These are phyloP conservation scores for Zaprionus camerounensis DNA, from an alignment of 1,140 invertebrate genomes.

Conservation along the genomic window DNA sequence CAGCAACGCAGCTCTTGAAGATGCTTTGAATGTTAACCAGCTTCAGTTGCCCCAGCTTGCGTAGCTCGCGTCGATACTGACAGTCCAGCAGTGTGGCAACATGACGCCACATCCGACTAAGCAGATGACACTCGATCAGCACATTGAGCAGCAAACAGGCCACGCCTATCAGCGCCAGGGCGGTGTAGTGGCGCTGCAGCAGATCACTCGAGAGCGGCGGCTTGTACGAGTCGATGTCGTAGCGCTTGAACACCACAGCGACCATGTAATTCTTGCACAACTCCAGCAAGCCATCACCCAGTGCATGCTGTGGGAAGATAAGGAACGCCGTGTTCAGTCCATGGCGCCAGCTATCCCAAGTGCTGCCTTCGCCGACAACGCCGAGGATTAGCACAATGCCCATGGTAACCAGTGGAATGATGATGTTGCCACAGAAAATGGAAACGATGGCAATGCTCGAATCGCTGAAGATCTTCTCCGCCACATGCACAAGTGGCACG, in stretches of 20 bases:
- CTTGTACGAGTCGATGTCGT: conserved; percentile 88
- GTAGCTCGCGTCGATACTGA: conserved; percentile 50
- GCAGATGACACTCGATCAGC: conserved; percentile 85
- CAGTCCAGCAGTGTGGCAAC: conserved; percentile 49
- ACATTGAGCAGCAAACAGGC: conserved; percentile 86
- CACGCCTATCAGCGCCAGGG: conserved; percentile 85
- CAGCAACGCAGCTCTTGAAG: conserved; percentile 64
- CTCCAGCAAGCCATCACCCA: conserved; percentile 87
- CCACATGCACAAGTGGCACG: conserved; percentile 85
- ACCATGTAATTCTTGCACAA: conserved; percentile 88
- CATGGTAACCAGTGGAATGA: conserved; percentile 86
- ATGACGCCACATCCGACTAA: conserved; percentile 42
- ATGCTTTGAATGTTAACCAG: conserved; percentile 63
- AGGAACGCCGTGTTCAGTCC: conserved; percentile 87
- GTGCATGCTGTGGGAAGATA: conserved; percentile 87
- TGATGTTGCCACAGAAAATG: conserved; percentile 88
- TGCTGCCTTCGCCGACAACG: conserved; percentile 86
- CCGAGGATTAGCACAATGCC: conserved; percentile 87
- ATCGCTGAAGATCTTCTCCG: conserved; percentile 87
- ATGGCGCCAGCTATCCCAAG: conserved; percentile 86
- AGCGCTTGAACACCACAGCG: conserved; percentile 85
- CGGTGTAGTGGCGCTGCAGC: conserved; percentile 85
- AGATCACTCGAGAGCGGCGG: conserved; percentile 86
- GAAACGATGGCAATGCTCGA: conserved; percentile 88
- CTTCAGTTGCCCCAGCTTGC: conserved; percentile 65